Percentiles rank a stretch among this genome's conserved stretches.
Evolutionary conservation across 92 coral and sea anemone genomes (phyloP).

Genomic region (Zoanthus sansibaricus): DNA sequence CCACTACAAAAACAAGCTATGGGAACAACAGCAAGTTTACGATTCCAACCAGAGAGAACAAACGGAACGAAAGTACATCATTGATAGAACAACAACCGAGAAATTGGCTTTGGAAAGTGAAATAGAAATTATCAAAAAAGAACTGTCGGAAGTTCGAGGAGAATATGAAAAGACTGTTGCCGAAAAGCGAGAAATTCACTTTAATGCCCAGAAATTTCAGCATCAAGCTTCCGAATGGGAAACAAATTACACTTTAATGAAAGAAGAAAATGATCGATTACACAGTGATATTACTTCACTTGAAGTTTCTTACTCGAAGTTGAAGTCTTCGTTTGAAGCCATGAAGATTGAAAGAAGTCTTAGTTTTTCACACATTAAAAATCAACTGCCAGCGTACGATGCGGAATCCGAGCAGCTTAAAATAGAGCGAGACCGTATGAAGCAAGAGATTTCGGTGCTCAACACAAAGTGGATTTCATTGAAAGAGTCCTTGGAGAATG

Average conservation of each 20-base stretch:
- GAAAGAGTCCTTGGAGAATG: constrained; percentile 48
- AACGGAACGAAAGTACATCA: constrained; percentile 56
- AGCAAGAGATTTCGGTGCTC: constrained; percentile 40
- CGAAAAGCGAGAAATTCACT: constrained; percentile 69
- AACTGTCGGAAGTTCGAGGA: constrained; percentile 52
- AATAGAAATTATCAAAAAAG: constrained; percentile 56
- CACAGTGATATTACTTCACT: constrained; percentile 51
- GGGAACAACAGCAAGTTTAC: constrained; percentile 65
- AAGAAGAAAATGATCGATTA: constrained; percentile 73
- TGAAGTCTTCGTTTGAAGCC: constrained; percentile 30
- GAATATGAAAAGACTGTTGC: constrained; percentile 59
- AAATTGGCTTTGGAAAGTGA: constrained; percentile 59
- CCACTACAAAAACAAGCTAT: constrained; percentile 47
- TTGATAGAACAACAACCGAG: constrained; percentile 62
- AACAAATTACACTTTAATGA: constrained; percentile 66
- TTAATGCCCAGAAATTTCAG: constrained; percentile 65
- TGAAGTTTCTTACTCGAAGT: constrained; percentile 33
- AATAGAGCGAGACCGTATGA: constrained; percentile 48
- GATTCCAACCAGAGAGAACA: constrained; percentile 64
- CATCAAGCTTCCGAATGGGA: constrained; percentile 76
- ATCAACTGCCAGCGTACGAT: constrained; percentile 33
- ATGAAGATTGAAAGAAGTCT: constrained; percentile 27
- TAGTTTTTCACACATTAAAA: constrained; percentile 24
- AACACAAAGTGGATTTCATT: constrained; percentile 47
- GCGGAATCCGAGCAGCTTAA: constrained; percentile 43